Evolutionary conservation across 2,113 vertebrate genomes (phyloP).

Genomic region (Antennarius striatus): DNA sequence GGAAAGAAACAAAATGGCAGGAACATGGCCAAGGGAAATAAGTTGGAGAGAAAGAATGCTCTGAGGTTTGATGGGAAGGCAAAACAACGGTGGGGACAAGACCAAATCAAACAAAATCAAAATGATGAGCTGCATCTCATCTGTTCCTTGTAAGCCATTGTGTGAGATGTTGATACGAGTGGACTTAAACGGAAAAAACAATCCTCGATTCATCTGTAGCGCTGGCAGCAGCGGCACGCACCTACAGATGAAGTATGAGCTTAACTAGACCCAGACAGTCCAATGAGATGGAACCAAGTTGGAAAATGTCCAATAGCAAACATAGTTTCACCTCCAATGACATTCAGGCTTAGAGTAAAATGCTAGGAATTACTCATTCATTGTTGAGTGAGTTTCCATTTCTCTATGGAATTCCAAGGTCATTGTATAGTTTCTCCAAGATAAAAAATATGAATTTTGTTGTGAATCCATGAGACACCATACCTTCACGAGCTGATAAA

Average conservation of each 20-base stretch:
- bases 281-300: constrained; percentile 49
- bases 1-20: too few species aligned
- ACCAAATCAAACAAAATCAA: constrained; percentile 32
- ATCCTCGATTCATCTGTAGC: constrained; percentile 37
- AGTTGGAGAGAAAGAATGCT: constrained; percentile 46
- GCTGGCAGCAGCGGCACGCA: constrained; percentile 22
- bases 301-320: constrained; percentile 59
- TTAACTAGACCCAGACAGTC: constrained; percentile 46
- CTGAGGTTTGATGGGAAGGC: constrained; percentile 36
- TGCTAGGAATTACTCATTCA: constrained; percentile 53
- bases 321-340: constrained; percentile 53
- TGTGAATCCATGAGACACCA: not conserved
- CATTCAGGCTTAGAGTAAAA: constrained; percentile 54
- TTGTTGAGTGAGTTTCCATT: constrained; percentile 36
- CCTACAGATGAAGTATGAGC: constrained; percentile 47
- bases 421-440: constrained; percentile 5
- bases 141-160: constrained; percentile 20
- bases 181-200: constrained; percentile 17
- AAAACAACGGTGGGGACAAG: constrained; percentile 34
- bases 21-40: too few species aligned
- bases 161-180: constrained; percentile 35
- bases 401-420: constrained; percentile 54
- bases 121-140: constrained; percentile 22
- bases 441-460: too few species aligned
- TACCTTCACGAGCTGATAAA: constrained; percentile 19